Conservation (phyloP, 2,113 vertebrate genomes). For the Peromyscus maniculatus region DNA sequence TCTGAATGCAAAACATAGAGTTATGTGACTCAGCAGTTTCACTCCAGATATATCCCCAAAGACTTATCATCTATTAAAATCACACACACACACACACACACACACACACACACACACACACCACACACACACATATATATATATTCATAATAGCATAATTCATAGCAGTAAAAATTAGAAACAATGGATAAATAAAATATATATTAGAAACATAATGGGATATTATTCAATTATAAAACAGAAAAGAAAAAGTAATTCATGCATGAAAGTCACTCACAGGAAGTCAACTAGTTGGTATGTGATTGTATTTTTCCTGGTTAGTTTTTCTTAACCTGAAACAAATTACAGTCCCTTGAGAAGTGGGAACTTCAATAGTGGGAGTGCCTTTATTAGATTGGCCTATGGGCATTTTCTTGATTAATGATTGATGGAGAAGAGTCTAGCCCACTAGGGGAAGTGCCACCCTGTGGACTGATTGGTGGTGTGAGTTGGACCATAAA, state of each 20-base stretch:
- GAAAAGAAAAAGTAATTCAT: too few relatives aligned
- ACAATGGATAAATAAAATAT: neutral
- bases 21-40: neutral
- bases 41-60: neutral
- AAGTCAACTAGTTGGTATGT: neutral
- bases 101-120: too few relatives aligned
- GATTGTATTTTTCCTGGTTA: neutral
- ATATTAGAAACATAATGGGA: neutral
- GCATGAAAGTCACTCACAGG: neutral
- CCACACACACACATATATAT: too few relatives aligned
- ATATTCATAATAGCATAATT: neutral
- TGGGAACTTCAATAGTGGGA: neutral
- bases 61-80: neutral
- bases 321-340: neutral
- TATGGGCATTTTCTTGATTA: neutral
- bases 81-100: too few relatives aligned
- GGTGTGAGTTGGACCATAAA: neutral
- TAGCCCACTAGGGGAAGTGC: neutral
- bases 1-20: neutral
- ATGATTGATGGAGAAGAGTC: neutral
- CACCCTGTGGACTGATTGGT: too few relatives aligned
- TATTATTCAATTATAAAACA: neutral
- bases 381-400: neutral
- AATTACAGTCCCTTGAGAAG: neutral
- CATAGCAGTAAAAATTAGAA: neutral